Evolutionary conservation across 2,797 vertebrate genomes (phyloP).

Genomic region (Decapterus maruadsi): DNA sequence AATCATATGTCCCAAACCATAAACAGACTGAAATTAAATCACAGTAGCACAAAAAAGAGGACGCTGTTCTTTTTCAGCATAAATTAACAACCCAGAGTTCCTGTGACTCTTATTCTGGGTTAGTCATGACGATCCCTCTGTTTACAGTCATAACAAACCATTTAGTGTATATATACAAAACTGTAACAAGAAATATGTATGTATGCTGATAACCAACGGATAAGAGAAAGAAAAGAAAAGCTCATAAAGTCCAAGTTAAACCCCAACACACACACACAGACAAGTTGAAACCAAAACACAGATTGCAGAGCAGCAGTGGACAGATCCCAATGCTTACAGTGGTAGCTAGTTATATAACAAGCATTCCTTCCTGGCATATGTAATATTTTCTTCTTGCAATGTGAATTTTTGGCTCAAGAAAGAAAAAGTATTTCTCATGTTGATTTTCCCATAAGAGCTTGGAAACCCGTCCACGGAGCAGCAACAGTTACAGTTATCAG

Average conservation of each 20-base stretch:
- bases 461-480: background rate
- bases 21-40: background rate
- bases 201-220: too few species aligned
- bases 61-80: background rate
- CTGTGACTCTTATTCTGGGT: background rate
- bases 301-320: too few species aligned
- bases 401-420: background rate
- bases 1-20: background rate
- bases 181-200: background rate
- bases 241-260: too few species aligned
- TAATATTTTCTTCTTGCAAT: background rate
- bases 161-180: background rate
- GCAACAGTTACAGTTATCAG: constrained; percentile 25
- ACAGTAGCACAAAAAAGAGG: background rate
- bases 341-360: background rate
- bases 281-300: too few species aligned
- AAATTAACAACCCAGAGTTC: background rate
- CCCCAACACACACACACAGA: too few species aligned
- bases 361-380: background rate
- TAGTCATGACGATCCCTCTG: background rate
- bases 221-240: too few species aligned
- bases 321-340: background rate
- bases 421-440: background rate
- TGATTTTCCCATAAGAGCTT: background rate
- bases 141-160: background rate